Evolutionary conservation across 2,797 vertebrate species (phyloP).

Genomic region (Falco cherrug): DNA sequence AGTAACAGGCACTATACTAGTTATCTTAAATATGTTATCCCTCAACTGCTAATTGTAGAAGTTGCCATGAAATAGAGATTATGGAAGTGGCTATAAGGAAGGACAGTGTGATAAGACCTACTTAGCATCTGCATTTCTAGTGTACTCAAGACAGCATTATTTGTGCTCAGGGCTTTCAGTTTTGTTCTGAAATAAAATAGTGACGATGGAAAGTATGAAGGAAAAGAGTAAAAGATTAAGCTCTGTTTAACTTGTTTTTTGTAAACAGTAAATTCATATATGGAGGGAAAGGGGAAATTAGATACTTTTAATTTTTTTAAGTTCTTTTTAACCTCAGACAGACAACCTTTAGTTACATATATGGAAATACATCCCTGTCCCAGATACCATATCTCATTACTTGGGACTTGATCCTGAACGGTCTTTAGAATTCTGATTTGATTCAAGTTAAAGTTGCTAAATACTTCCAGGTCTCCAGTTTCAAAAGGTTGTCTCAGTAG

Average conservation of each 20-base stretch:
- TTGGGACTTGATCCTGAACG: background rate
- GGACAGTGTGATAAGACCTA: background rate
- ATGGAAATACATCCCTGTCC: background rate
- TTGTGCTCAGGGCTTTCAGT: background rate
- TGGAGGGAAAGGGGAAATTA: background rate
- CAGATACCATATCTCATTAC: background rate
- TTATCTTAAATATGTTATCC: background rate
- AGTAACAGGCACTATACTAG: background rate
- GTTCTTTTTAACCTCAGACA: background rate
- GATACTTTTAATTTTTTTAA: background rate
- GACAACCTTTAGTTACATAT: background rate
- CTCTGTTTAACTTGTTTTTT: background rate
- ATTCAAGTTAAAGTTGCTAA: background rate
- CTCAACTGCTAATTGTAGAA: background rate
- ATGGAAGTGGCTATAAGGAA: background rate
- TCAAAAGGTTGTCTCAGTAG: background rate
- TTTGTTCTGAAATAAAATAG: background rate
- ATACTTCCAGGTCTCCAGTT: background rate
- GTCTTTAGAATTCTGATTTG: background rate
- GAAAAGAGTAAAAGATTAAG: background rate
- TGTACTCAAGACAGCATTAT: background rate
- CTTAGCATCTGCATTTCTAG: background rate
- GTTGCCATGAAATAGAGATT: background rate
- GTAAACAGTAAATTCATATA: background rate
- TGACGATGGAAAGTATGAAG: background rate